Base-by-base conservation (phyloP, 35 echinoderm and acorn worm genomes). In the Lytechinus variegatus region DNA sequence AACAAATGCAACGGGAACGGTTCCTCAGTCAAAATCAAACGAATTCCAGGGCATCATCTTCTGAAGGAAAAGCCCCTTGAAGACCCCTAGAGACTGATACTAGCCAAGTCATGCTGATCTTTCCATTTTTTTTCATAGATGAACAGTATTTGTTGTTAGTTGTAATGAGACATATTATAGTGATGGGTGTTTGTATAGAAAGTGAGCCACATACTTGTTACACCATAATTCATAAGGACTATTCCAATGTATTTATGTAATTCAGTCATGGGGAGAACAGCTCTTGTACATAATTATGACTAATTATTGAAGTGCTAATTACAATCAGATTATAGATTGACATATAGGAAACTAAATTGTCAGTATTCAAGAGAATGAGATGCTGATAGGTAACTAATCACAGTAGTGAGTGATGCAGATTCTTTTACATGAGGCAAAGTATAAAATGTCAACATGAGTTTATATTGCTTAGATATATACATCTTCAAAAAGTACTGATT, bases 1-100 rank as follows among this genome's bases (percentile, higher is more conserved):
- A 86, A 16, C 95, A 28, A 24, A 89, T 93, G 95, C 95, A 96
- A 54, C 95, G 72, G 28, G 91, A 96, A 79, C 58, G 51, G 54
- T 16, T 53, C 16, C 60, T 56, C 53, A 13, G 10, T 4, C 95
- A 90, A 29, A 52, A 9, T n/a, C 87, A 89, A 21, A 4, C 12
- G 61, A 33, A 29, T 19, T 44, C 33, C 33, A 53, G 28, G 95
- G 95, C n/a, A 52, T 89, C 87, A 2, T 88, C 71, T 8, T 28
- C 87, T 4, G 24, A 33, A 95, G 29, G 52, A 14, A 52, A 61
- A 33, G 61, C 56, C 33, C 94, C 94, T 66, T 66, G 24, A 86
- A 29, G 61, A 86, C 16, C 10, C n/a, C 10, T 10, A 55, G 2
- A 19, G 56, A 54, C 27, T 52, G 56, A 1, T 14, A n/a, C 27